Evolutionary conservation across 2,888 invertebrate species (phyloP).

Genomic region (Clunio marinus): DNA sequence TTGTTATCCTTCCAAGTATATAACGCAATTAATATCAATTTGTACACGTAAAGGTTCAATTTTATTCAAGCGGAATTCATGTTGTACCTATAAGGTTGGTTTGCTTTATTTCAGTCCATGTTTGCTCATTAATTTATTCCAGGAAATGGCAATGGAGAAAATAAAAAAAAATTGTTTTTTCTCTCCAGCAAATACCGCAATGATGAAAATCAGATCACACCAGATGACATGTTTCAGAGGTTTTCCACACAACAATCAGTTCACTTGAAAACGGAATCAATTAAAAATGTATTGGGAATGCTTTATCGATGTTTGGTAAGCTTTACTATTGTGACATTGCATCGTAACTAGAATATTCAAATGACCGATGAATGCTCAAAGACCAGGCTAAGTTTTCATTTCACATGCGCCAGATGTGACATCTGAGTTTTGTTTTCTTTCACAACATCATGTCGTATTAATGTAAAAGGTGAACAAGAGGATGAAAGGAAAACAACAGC

Average conservation of each 20-base stretch:
- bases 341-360: neutral
- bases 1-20: no score
- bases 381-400: neutral
- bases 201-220: neutral
- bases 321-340: neutral
- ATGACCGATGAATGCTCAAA: neutral
- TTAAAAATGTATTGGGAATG: no score
- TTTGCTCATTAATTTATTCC: neutral
- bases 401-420: conserved; percentile 13
- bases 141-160: neutral
- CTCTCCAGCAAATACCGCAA: neutral
- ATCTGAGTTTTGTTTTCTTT: neutral
- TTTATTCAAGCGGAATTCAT: neutral
- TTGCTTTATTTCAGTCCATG: neutral
- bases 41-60: neutral
- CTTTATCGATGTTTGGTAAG: neutral
- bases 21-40: conserved; percentile 28
- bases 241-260: no score
- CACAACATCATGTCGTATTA: no score
- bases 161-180: neutral
- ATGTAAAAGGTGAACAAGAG: no score
- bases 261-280: no score
- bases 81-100: no score
- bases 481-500: no score
- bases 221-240: no score